Evolutionary conservation across 1,140 invertebrate species (phyloP), one percentile per base, ranked within the genome.

Genomic region (Papilio aristodemus): DNA sequence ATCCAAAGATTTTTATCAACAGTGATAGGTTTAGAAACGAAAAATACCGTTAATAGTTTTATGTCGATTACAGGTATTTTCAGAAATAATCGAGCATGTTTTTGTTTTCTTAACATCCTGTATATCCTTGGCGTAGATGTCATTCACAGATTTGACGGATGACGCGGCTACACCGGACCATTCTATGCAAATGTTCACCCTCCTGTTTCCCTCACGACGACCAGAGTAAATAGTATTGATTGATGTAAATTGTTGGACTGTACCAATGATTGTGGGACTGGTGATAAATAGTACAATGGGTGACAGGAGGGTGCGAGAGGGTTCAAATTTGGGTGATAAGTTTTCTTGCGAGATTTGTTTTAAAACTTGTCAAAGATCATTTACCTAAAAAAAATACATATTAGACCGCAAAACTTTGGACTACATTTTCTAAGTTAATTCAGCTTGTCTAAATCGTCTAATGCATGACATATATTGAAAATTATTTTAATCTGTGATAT

Each of bases 171-270:
- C 70, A 63, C 67, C 70, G 71, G 63, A 58, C 81, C 80, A 91
- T 91, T 91, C 79, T 87, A 91, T 91, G 87, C 85, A 91, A 91
- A 91, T 91, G 84, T 83, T 91, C 86, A 75, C 80, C 78, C 81
- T 75, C 75, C 60, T 85, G 85, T 87, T 75, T 32, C 72, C 66
- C 57, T 50, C 73, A 74, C 73, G 69, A 80, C 71, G 68, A 72
- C 79, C 71, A 70, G 79, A 85, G 63, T 86, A 83, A 78, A 69
- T 73, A 25, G 32, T 63, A 80, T 83, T 83, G 85, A 89, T 90
- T 81, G 82, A 88, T 90, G 83, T 80, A 78, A 80, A 80, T 79
- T 71, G 73, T 75, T 63, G 62, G 13, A 64, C 38, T 25, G 68
- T 69, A 67, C 32, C 50, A 50, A 38, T 50, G 46, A 54, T 54